A percentile compares a stretch with the other conserved stretches of the same genome.
Conservation (phyloP, 2,888 invertebrate genomes). For the Litoditis marina region DNA sequence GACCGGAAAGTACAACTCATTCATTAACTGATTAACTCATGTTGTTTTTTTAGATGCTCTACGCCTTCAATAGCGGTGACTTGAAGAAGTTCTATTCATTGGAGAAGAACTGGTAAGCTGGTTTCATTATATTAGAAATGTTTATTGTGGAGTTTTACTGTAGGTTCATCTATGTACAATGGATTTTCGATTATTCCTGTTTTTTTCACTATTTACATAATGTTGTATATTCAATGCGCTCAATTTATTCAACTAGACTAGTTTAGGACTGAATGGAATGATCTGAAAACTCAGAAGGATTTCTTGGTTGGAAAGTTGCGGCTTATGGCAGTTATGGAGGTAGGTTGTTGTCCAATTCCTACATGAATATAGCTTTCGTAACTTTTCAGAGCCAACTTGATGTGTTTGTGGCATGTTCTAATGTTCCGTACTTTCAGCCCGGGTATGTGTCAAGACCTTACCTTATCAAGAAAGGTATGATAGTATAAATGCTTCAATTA, state of each 20-base stretch:
- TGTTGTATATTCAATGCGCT: background rate
- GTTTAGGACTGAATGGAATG: conserved; percentile 59
- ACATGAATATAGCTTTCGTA: background rate
- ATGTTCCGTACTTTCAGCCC: no score
- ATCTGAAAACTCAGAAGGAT: conserved; percentile 51
- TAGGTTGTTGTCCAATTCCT: conserved; percentile 25
- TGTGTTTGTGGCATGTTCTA: no score
- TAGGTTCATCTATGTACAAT: background rate
- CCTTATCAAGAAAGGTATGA: background rate
- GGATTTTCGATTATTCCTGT: background rate
- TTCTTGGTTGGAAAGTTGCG: conserved; percentile 78
- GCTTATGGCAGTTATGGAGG: conserved; percentile 90
- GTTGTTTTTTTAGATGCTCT: conserved; percentile 56
- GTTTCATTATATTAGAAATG: background rate
- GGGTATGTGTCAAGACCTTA: background rate
- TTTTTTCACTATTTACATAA: background rate
- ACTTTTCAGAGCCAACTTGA: no score
- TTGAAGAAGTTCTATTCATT: conserved; percentile 60
- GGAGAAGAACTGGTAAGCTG: conserved; percentile 69
- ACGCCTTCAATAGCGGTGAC: conserved; percentile 82
- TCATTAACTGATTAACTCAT: no score
- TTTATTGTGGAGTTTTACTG: background rate
- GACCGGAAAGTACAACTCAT: no score
- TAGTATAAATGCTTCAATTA: no score
- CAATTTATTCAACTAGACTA: no score